Evolutionary conservation across 2,797 vertebrate species (phyloP), one percentile per base, ranked within the genome.

Genomic region (Coendou prehensilis): DNA sequence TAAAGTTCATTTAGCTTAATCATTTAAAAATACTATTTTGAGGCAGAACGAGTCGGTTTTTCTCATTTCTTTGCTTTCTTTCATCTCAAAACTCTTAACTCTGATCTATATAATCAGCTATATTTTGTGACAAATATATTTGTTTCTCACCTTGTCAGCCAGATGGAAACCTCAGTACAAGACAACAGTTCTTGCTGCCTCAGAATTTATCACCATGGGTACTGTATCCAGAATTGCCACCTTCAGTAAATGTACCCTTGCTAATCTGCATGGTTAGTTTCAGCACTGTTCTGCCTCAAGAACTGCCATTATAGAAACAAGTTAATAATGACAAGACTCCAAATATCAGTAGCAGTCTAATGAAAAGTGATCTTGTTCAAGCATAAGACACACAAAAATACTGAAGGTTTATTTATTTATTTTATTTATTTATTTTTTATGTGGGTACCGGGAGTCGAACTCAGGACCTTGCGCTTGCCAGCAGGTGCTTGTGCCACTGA

Each of bases 141-240:
- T 86, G 61, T 85, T 97, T 97, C n/a, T 11, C 33, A 30, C 59
- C 37, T 89, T 93, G 45, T 33, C 56, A 87, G 28, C 54, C 64
- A 84, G 23, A 45, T 81, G 23, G 69, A 95, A 95, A 94, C 0
- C 91, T 56, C 22, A 37, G 13, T 54, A 15, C 75, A 92, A 87
- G 73, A 59, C 18, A 41, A 37, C 67, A 22, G 61, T 79, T 64
- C 47, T 33, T 37, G 37, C 57, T 13, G 92, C 17, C 37, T 92
- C n/a, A 92, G 9, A 85, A 71, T 71, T 54, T 59, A 82, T 76
- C 4, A 41, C 37, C 45, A 9, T 63, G 71, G 33, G 75, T 79
- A 75, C 30, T 86, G 9, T 61, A 14, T 18, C 20, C 14, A 28
- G 75, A 84, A 26, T 56, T 88, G 9, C n/a, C 22, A 73, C 37